Evolutionary conservation across 2,888 invertebrate species (phyloP), one percentile per base, ranked within the genome.

Genomic region (Eledona agricola): DNA sequence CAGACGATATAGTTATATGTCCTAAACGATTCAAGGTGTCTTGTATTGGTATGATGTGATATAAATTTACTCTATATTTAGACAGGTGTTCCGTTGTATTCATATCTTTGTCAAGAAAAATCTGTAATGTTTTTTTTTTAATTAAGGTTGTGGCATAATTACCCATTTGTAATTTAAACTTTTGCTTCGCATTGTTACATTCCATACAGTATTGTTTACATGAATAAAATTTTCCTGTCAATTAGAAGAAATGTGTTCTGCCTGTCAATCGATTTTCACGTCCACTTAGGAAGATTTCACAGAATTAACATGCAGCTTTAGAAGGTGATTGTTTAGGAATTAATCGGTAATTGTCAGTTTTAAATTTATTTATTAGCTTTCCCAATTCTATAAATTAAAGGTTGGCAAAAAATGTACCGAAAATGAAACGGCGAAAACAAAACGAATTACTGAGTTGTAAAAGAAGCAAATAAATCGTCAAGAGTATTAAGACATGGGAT

Each of bases 1-100:
- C n/a, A n/a, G n/a, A n/a, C n/a, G n/a, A n/a, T n/a, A n/a, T 7
- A 45, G 32, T 43, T 46, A 45, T 49, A 51, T 54, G 45, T 55
- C 55, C 59, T 57, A 42, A 56, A n/a, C n/a, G n/a, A n/a, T n/a
- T n/a, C n/a, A 61, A 58, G 63, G 58, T 66, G 60, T 66, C 59
- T 65, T 64, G 64, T 66, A 64, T 65, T 63, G n/a, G 54, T 65
- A 56, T 57, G 55, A 64, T 66, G 66, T 66, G 63, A 65, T 65
- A 63, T 66, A 62, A 64, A 60, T 62, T 61, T 63, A 43, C 52
- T 52, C 50, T 19, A 19, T n/a, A 5, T 57, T 51, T 57, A 62
- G 57, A 58, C 55, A 58, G 52, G 50, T 50, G 49, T 51, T 47
- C 57, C 37, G 56, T 57, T 56, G 47, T 60, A 51, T 57, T 57